These are phyloP conservation scores for Malacoraja senta DNA, from an alignment of 2,797 vertebrate species.

Conservation along the genomic window DNA sequence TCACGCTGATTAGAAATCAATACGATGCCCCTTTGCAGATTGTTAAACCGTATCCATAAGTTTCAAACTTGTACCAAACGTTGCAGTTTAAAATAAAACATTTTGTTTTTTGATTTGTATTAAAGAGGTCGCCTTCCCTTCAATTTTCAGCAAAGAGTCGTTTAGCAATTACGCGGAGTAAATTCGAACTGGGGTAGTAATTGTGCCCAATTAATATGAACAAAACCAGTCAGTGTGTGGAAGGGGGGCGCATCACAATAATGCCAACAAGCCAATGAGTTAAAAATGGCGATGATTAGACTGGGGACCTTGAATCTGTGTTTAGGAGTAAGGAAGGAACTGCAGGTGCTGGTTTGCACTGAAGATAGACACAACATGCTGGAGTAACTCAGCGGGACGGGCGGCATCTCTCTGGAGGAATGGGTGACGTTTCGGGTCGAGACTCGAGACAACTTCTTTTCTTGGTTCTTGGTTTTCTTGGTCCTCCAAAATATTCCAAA, in stretches of 20 bases:
- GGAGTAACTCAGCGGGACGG: too few species aligned
- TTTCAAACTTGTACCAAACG: not conserved
- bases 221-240: not conserved
- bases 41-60: not conserved
- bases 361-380: too few species aligned
- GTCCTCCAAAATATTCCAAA: too few species aligned
- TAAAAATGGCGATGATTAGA: not conserved
- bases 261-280: not conserved
- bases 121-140: not conserved
- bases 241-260: not conserved
- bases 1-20: not conserved
- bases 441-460: too few species aligned
- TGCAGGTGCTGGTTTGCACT: too few species aligned
- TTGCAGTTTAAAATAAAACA: not conserved
- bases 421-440: too few species aligned
- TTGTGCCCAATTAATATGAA: not conserved
- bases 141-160: not conserved
- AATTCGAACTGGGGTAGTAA: not conserved
- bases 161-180: not conserved
- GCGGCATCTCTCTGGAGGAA: too few species aligned
- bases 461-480: too few species aligned
- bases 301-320: not conserved
- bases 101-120: not conserved
- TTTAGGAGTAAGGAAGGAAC: not conserved
- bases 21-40: not conserved